These are phyloP conservation scores for Rotaria socialis DNA, from an alignment of 2,888 invertebrate species.

Conservation along the genomic window DNA sequence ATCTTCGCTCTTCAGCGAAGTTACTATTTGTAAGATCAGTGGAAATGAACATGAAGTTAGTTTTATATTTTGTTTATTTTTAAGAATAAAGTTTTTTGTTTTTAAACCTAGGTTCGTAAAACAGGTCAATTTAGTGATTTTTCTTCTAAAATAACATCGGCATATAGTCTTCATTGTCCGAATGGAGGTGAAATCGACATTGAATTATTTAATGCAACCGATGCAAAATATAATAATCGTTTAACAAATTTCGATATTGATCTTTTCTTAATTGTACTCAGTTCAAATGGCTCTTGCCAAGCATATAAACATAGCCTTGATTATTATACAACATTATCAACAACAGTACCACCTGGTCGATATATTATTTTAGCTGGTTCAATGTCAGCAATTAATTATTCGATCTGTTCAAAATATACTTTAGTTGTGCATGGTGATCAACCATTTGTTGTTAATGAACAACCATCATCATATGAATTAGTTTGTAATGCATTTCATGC, in stretches of 20 bases:
- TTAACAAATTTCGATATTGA: constrained; percentile 41
- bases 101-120: neutral
- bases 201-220: constrained; percentile 42
- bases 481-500: constrained; percentile 43
- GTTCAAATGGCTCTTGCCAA: constrained; percentile 37
- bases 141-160: constrained; percentile 35
- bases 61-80: neutral
- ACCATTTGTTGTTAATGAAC: constrained; percentile 38
- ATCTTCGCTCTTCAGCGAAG: constrained; percentile 23
- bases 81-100: neutral
- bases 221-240: constrained; percentile 41
- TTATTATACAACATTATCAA: constrained; percentile 44
- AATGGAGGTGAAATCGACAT: constrained; percentile 43
- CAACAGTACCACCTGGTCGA: constrained; percentile 38
- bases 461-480: constrained; percentile 18
- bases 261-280: constrained; percentile 41
- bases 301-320: constrained; percentile 44
- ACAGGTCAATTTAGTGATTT: constrained; percentile 33
- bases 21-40: constrained; percentile 44
- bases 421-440: constrained; percentile 42
- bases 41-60: constrained; percentile 39
- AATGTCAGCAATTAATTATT: constrained; percentile 19
- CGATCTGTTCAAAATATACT: constrained; percentile 21
- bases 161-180: constrained; percentile 39
- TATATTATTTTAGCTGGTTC: constrained; percentile 44